Base-by-base conservation (phyloP, 2,113 vertebrate genomes). In the Platichthys flesus region DNA sequence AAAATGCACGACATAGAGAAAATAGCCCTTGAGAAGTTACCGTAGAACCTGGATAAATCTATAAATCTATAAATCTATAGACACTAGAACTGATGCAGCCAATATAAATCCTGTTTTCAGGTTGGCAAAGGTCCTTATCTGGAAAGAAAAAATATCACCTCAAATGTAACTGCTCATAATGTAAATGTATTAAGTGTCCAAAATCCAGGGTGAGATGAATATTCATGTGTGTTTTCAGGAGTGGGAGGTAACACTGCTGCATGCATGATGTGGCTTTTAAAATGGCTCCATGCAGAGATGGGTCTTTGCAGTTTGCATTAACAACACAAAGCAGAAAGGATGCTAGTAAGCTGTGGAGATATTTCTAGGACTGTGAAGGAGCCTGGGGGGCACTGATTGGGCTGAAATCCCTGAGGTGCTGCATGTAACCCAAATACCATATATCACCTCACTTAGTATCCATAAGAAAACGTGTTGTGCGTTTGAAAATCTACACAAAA, bases 371-470 rank as follows among this genome's bases (percentile, higher is more conserved):
- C 71, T 78, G 59, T n/a, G 77, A 69, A 40, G 42, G 55, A 58
- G 65, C 8, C 40, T 31, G 63, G 26, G 49, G 76, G 67, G 40
- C 63, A 68, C 54, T 62, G 84, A 79, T 67, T 74, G 73, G 81
- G 37, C 66, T 73, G 79, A 78, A 79, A 71, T 85, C 77, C 79
- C 89, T 57, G 67, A 54, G 69, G 82, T 84, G 74, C 74, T 64
- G 67, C 81, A 51, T 76, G 79, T 87, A 89, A 91, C 89, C 91
- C 79, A 90, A 85, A 93, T 88, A 86, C 68, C 0, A 23, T 42
- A 56, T 60, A 49, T 47, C 52, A 70, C 35, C 42, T 65, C 49
- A 76, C 49, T 40, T 6, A 28, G 60, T 37, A 8, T 68, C 78
- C 20, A 3, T 20, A 21, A 9, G 51, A 54, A 20, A 74, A 18